phyloP scores from a whole-genome alignment of 2,113 vertebrate genomes.

The Carollia perspicillata region DNA sequence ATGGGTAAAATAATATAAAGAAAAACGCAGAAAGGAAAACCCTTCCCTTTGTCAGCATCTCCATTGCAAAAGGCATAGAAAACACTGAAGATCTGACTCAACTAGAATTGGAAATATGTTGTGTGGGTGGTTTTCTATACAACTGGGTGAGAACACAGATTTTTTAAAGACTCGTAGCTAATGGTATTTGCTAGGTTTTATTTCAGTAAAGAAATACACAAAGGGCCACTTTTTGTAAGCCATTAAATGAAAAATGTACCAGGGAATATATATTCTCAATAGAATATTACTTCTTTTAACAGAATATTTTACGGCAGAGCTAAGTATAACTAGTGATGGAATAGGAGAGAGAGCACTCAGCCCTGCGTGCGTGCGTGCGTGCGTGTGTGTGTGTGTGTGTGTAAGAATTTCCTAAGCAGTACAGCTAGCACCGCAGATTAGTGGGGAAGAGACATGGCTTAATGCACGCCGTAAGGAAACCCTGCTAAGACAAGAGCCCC shows the following conservation, averaged over 20 bases:
- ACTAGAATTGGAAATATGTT: not conserved
- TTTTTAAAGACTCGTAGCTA: not conserved
- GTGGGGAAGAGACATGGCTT: not conserved
- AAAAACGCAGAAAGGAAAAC: not conserved
- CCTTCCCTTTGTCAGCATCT: not conserved
- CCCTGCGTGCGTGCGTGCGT: no score
- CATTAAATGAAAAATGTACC: conserved; percentile 37
- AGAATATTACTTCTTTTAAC: not conserved
- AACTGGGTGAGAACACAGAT: not conserved
- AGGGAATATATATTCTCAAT: conserved; percentile 12
- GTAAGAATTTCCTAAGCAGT: not conserved
- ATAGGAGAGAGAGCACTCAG: not conserved
- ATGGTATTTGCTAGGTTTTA: conserved; percentile 63
- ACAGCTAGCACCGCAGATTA: not conserved
- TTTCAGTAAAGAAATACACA: conserved; percentile 58
- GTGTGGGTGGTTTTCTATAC: conserved; percentile 5
- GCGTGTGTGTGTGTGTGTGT: no score
- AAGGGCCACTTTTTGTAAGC: conserved; percentile 29
- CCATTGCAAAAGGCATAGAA: not conserved
- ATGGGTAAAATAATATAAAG: not conserved
- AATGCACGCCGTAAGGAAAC: not conserved
- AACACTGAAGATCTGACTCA: not conserved
- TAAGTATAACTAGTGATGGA: not conserved
- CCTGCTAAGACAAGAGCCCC: not conserved
- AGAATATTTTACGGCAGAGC: not conserved